Evolutionary conservation across 2,888 invertebrate species (phyloP).

Genomic region (Galerucella nymphaeae): DNA sequence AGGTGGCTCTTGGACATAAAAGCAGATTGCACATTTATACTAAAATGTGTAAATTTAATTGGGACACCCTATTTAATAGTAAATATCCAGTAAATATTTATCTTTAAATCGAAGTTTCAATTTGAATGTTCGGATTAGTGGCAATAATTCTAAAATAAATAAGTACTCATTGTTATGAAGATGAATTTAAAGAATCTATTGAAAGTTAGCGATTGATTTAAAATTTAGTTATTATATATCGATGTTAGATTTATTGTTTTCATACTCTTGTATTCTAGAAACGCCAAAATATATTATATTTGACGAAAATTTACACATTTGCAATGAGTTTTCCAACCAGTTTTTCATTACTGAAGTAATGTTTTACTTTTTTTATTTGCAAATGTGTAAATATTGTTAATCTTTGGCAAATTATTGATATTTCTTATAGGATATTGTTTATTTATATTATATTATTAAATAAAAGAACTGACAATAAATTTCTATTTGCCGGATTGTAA

Average conservation of each 20-base stretch:
- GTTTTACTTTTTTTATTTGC: not conserved
- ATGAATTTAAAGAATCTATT: conserved; percentile 15
- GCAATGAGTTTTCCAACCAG: too few relatives aligned
- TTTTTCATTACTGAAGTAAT: too few relatives aligned
- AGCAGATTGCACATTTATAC: too few relatives aligned
- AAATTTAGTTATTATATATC: conserved; percentile 1
- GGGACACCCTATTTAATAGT: too few relatives aligned
- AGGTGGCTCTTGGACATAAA: too few relatives aligned
- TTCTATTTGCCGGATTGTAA: conserved; percentile 46
- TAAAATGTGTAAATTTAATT: too few relatives aligned
- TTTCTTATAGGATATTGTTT: conserved; percentile 2
- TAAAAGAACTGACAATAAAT: conserved; percentile 53
- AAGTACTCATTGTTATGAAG: conserved; percentile 27
- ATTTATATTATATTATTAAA: conserved; percentile 32
- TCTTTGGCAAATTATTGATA: conserved; percentile 8
- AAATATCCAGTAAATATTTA: not conserved
- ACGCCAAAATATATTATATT: not conserved
- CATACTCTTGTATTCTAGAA: not conserved
- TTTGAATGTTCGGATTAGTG: conserved; percentile 14
- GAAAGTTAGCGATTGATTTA: conserved; percentile 17
- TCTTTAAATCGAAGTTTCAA: conserved; percentile 4
- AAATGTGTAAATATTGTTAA: not conserved
- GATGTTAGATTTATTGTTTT: not conserved
- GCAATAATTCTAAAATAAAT: conserved; percentile 19
- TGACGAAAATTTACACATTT: not conserved